Evolutionary conservation across 2,797 vertebrate genomes (phyloP).

Genomic region (Todus mexicanus): DNA sequence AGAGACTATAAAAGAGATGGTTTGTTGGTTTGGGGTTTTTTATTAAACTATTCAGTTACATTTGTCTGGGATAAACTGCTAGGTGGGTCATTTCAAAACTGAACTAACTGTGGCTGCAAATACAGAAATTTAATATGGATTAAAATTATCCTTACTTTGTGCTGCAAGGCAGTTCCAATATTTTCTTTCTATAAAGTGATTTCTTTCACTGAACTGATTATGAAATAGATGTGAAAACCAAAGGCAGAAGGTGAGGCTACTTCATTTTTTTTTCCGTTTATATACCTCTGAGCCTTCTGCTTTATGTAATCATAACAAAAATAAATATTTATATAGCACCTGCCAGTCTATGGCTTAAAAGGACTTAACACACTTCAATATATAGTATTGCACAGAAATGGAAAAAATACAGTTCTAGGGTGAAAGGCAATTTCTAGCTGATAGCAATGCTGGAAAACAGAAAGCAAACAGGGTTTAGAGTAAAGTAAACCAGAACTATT

Average conservation of each 20-base stretch:
- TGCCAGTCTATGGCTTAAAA: constrained; percentile 14
- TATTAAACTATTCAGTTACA: neutral
- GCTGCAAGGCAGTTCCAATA: neutral
- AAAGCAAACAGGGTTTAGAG: neutral
- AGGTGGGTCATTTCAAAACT: neutral
- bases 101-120: neutral
- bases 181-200: neutral
- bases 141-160: neutral
- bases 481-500: neutral
- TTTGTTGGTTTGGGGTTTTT: neutral
- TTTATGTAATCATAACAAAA: constrained; percentile 10
- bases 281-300: constrained; percentile 4
- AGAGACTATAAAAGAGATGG: neutral
- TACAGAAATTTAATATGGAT: neutral
- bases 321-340: constrained; percentile 49
- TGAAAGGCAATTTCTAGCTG: neutral
- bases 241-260: neutral
- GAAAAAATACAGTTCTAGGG: neutral
- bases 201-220: neutral
- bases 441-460: neutral
- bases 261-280: neutral
- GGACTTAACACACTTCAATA: neutral
- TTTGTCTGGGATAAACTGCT: neutral
- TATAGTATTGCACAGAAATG: neutral
- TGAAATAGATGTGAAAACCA: neutral